Base-by-base conservation (phyloP, 2,888 invertebrate species). In the Ormyrus nitidulus region DNA sequence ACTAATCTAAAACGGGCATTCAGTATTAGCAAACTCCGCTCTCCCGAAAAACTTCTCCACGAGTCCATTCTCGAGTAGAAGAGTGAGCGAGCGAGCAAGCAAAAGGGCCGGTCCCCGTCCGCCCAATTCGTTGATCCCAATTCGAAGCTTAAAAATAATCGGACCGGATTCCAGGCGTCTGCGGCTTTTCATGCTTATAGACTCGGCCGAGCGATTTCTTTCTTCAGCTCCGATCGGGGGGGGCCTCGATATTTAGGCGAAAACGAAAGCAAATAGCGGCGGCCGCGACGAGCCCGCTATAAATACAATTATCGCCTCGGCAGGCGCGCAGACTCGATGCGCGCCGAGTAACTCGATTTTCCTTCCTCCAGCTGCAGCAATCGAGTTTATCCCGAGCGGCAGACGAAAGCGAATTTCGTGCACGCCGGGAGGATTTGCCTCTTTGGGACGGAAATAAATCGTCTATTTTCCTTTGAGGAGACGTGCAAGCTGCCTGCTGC, bases 251-350 rank as follows among this genome's bases (percentile, higher is more conserved):
- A 6, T 56, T 56, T 56, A 53, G 9, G n/a, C 10, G n/a, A 68
- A 62, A 68, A 13, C 44, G n/a, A 70, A 70, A 70, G 59, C 58
- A 70, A 49, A 59, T 19, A 59, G 49, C 9, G 34, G 59, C 61
- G 34, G 59, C 61, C 48, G 9, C 4, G 10, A 44, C 11, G 34
- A 34, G 34, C 34, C 4, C 34, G 34, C 77, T 77, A 65, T 77
- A 77, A 71, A 77, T 77, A 77, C 10, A 44, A 71, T 64, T 58
- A 71, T 53, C 58, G 61, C 53, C 49, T 51, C 54, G 5, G 44
- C 51, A 62, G 34, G 9, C 6, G 46, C 9, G 7, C 48, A 5
- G 11, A 11, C 46, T 9, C 19, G 19, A 19, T 19, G 19, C 19
- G 19, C 19, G 19, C 34, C 6, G 48, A 9, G 11, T 66, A 66